phyloP scores from a whole-genome alignment of 2,888 invertebrate genomes.

The Matsumyia berberina region DNA sequence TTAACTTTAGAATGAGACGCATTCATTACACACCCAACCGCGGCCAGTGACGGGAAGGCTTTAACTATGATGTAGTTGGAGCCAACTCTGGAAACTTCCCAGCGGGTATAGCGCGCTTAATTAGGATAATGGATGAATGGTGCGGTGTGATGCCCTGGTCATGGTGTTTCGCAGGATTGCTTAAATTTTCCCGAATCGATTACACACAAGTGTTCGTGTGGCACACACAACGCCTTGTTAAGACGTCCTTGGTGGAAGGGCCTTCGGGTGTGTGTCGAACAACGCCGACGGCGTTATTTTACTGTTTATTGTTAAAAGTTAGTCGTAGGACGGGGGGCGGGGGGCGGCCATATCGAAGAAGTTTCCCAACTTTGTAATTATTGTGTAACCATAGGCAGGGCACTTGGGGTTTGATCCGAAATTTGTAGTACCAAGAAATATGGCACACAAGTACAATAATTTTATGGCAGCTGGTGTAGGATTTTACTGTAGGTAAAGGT shows the following conservation, averaged over 20 bases:
- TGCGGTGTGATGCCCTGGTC: too few relatives aligned
- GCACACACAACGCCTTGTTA: constrained; percentile 6
- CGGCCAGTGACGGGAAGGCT: background rate
- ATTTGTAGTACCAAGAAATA: constrained; percentile 20
- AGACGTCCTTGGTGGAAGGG: background rate
- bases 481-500: background rate
- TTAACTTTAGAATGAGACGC: background rate
- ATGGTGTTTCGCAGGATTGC: background rate
- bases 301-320: constrained; percentile 54
- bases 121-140: background rate
- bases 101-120: constrained; percentile 27
- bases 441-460: constrained; percentile 14
- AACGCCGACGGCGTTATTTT: constrained; percentile 24
- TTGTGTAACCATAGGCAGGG: constrained; percentile 16
- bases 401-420: constrained; percentile 20
- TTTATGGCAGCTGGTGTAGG: constrained; percentile 4
- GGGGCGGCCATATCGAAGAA: constrained; percentile 13
- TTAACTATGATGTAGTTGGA: background rate
- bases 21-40: background rate
- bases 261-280: constrained; percentile 3
- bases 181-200: constrained; percentile 26
- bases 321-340: background rate
- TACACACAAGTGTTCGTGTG: constrained; percentile 23
- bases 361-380: constrained; percentile 44
- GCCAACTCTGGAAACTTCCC: constrained; percentile 7